phyloP scores from a whole-genome alignment of 2,888 invertebrate genomes.

The Lasioglossum pauxillum region DNA sequence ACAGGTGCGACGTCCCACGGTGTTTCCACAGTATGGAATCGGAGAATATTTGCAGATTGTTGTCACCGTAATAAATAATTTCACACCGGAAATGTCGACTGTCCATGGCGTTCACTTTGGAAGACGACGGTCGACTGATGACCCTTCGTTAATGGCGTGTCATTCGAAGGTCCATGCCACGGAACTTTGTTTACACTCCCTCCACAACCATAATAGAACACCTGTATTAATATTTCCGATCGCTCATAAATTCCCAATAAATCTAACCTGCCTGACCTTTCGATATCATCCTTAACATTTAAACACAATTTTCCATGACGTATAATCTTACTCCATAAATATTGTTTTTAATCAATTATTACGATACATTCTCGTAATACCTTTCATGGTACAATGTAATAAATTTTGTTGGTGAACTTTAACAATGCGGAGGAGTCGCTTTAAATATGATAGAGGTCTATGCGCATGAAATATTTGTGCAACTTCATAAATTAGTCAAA shows the following conservation, averaged over 20 bases:
- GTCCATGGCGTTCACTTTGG: background rate
- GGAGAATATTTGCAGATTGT: background rate
- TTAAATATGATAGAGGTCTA: no score
- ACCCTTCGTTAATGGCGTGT: background rate
- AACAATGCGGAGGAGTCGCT: no score
- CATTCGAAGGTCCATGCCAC: constrained; percentile 2
- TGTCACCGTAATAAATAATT: background rate
- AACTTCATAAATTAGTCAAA: background rate
- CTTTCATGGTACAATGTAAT: background rate
- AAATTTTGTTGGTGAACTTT: background rate
- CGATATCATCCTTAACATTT: background rate
- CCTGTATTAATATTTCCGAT: background rate
- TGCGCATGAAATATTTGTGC: no score
- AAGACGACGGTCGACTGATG: constrained; percentile 11
- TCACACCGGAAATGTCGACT: background rate
- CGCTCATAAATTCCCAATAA: background rate
- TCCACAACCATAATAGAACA: background rate
- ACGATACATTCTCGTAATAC: background rate
- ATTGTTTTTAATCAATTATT: background rate
- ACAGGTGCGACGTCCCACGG: background rate
- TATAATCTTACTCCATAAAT: background rate
- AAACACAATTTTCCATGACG: no score
- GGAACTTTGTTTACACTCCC: constrained; percentile 7
- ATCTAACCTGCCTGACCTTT: background rate
- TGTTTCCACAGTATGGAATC: background rate